Conservation (phyloP, 1,140 invertebrate genomes). For the Drosophila paulistorum region DNA sequence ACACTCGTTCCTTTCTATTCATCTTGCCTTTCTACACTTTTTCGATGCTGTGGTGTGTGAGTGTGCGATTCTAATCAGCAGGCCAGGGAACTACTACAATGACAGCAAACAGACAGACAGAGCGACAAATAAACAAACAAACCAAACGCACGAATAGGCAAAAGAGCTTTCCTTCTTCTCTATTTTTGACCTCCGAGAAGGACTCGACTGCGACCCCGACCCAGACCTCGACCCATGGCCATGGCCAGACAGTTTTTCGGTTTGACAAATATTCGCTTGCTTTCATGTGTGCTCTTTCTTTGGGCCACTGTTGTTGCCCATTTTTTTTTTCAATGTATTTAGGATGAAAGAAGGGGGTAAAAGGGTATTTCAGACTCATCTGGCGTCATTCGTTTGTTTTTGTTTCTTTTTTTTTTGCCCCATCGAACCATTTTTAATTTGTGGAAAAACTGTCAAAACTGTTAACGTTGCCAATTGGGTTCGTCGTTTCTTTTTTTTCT, state of each 20-base stretch:
- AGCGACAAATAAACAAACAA: constrained; percentile 50
- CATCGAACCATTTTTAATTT: constrained; percentile 68
- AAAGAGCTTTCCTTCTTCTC: constrained; percentile 30
- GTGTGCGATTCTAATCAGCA: constrained; percentile 69
- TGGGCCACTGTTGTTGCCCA: background rate
- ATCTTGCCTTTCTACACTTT: constrained; percentile 2
- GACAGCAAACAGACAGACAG: constrained; percentile 50
- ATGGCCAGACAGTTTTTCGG: constrained; percentile 54
- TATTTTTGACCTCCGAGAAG: constrained; percentile 35
- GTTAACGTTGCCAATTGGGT: constrained; percentile 49
- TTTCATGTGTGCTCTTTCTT: constrained; percentile 41
- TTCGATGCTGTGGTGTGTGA: constrained; percentile 2
- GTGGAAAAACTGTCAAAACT: constrained; percentile 76
- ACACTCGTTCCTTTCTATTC: constrained; percentile 1
- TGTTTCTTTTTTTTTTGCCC: constrained; percentile 23
- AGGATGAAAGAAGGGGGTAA: background rate
- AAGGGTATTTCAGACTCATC: constrained; percentile 40
- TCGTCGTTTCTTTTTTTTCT: constrained; percentile 6
- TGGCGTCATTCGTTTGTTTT: constrained; percentile 61
- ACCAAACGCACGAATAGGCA: constrained; percentile 66
- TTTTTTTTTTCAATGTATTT: constrained; percentile 2
- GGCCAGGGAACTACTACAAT: constrained; percentile 48
- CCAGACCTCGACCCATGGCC: constrained; percentile 35
- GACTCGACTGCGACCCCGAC: constrained; percentile 30
- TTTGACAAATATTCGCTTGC: constrained; percentile 54